These are phyloP conservation scores for Fabriciana adippe DNA, from an alignment of 2,888 invertebrate species.

Conservation along the genomic window DNA sequence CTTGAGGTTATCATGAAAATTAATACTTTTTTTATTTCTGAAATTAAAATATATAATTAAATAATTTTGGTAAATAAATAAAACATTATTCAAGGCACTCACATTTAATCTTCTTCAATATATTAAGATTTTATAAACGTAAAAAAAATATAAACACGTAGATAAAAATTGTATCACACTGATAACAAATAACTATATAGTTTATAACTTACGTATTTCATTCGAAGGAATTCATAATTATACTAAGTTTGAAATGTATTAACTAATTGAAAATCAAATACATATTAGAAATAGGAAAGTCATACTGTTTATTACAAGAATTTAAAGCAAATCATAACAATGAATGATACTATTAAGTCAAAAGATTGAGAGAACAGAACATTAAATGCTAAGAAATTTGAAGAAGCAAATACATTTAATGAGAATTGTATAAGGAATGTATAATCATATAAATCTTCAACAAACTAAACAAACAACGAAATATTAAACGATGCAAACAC, in stretches of 20 bases:
- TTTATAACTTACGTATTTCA: conserved; percentile 41
- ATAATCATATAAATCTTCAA: conserved; percentile 65
- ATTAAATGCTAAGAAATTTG: neutral
- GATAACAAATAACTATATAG: conserved; percentile 56
- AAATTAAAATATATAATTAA: neutral
- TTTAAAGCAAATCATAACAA: too few species aligned
- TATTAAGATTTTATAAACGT: conserved; percentile 74
- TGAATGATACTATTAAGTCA: too few species aligned
- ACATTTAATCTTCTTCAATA: conserved; percentile 69
- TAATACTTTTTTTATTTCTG: too few species aligned
- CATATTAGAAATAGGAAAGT: neutral
- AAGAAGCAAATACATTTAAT: conserved; percentile 26
- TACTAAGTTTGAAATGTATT: conserved; percentile 24
- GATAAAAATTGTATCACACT: conserved; percentile 70
- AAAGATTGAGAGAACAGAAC: neutral
- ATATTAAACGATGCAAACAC: conserved; percentile 58
- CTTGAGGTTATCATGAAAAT: too few species aligned
- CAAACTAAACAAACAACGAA: conserved; percentile 70
- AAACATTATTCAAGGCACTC: conserved; percentile 70
- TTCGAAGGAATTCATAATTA: conserved; percentile 39
- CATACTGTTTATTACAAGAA: neutral
- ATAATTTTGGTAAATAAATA: conserved; percentile 37
- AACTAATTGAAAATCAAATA: conserved; percentile 10
- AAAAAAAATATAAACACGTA: conserved; percentile 59
- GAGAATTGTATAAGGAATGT: conserved; percentile 62